Evolutionary conservation across 2,113 vertebrate genomes (phyloP).

Genomic region (Cyanistes caeruleus): DNA sequence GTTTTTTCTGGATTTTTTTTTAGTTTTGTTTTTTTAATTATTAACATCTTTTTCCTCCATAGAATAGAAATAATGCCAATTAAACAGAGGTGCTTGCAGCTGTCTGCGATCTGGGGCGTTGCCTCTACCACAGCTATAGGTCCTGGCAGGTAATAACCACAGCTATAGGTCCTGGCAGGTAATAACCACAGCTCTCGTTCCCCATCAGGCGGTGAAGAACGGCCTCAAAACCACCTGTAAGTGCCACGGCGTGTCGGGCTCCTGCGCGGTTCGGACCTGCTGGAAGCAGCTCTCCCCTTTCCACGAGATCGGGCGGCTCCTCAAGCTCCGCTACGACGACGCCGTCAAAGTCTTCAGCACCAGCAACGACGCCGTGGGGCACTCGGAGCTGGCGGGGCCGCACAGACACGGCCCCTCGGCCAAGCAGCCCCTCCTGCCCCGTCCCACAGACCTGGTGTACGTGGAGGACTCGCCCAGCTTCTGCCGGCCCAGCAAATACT

Average conservation of each 20-base stretch:
- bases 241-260: slow-evolving; percentile 96
- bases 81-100: background rate
- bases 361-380: slow-evolving; percentile 91
- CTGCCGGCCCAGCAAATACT: slow-evolving; percentile 92
- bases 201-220: slow-evolving; percentile 89
- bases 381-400: slow-evolving; percentile 82
- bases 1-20: background rate
- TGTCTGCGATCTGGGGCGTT: background rate
- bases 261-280: slow-evolving; percentile 93
- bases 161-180: background rate
- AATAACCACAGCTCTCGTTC: background rate
- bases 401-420: slow-evolving; percentile 63
- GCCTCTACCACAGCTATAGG: background rate
- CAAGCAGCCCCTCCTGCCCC: slow-evolving; percentile 59
- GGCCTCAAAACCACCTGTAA: slow-evolving; percentile 97
- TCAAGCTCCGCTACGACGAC: slow-evolving; percentile 90
- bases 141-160: background rate
- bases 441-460: slow-evolving; percentile 88
- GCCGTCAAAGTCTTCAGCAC: slow-evolving; percentile 89
- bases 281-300: slow-evolving; percentile 98
- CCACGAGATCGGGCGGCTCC: slow-evolving; percentile 88
- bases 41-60: background rate
- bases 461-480: slow-evolving; percentile 97
- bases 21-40: background rate
- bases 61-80: background rate